Base-by-base conservation (phyloP, 2,888 invertebrate species). In the Amblyjoppa fuscipennis region DNA sequence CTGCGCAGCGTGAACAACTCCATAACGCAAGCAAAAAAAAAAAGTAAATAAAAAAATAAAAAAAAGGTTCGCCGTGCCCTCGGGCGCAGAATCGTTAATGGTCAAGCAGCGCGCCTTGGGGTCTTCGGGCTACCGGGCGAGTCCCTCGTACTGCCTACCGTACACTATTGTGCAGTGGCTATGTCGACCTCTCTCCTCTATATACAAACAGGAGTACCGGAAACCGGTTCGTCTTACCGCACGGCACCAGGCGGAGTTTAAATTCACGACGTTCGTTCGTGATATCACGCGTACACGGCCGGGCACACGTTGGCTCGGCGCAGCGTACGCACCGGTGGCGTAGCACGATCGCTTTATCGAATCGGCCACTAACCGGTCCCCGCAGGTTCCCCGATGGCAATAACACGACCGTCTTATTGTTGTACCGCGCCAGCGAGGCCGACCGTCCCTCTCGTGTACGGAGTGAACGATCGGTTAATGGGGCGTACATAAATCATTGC, bases 341-440 rank as follows among this genome's bases (percentile, higher is more conserved):
- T 20, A 45, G 45, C 45, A 41, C 51, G 49, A 71, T 77, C 66
- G 59, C 49, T 77, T 56, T 77, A 77, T 83, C 77, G 66, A 77
- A 77, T 73, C 77, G 59, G 66, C 34, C 49, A 73, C 34, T 5
- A 77, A 73, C 64, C 73, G 34, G 61, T 70, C 59, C 49, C 59
- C 53, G 51, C 25, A 34, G 49, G 31, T 61, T 70, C 28, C 61
- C 53, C 64, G 66, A 56, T 45, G 34, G 56, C 45, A 66, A 49
- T 28, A 70, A 64, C 49, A 64, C 49, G 38, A 20, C 59, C 64
- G 61, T 28, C 20, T 76, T 61, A 75, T 75, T 51, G 34, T 41
- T 25, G 11, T 75, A 45, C 6, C 45, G 45, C 16, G 45, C 45
- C 1, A 1, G 13, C 45, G 45, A 45, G 45, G 45, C 45, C n/a